Percentiles rank a stretch among this genome's conserved stretches.
phyloP scores from a whole-genome alignment of 2,888 invertebrate species.

The Nephrotoma appendiculata region DNA sequence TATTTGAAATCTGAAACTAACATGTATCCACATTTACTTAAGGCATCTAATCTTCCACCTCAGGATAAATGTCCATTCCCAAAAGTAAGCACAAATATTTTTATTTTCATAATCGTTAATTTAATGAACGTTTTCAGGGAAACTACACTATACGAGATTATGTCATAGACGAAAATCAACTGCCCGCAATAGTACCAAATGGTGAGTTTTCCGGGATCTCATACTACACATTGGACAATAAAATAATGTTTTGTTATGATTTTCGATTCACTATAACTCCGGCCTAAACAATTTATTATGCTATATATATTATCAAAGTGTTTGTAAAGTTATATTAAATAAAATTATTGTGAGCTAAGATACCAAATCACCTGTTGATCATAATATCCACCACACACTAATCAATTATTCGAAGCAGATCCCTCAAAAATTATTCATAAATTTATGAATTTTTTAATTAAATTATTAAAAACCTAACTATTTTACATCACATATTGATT shows the following conservation, averaged over 20 bases:
- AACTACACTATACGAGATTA: background rate
- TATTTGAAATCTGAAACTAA: background rate
- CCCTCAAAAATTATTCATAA: too few species aligned
- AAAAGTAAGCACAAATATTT: background rate
- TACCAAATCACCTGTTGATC: too few species aligned
- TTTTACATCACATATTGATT: too few species aligned
- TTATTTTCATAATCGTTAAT: too few species aligned
- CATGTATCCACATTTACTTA: background rate
- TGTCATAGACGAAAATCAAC: background rate
- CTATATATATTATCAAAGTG: too few species aligned
- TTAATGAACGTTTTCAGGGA: background rate
- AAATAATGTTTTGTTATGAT: background rate
- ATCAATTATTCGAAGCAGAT: too few species aligned
- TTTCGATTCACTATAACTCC: background rate
- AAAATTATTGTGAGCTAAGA: too few species aligned
- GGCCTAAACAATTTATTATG: too few species aligned
- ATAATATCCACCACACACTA: too few species aligned
- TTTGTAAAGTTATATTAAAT: too few species aligned
- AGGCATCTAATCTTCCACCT: slow-evolving; percentile 4
- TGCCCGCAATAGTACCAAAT: background rate
- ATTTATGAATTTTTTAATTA: too few species aligned
- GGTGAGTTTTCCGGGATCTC: background rate
- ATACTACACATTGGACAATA: background rate
- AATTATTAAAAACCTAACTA: too few species aligned
- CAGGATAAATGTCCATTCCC: slow-evolving; percentile 1